Percentiles rank a stretch among this genome's conserved stretches.
phyloP scores from a whole-genome alignment of 2,888 invertebrate genomes.

The Lasioglossum figueresi region DNA sequence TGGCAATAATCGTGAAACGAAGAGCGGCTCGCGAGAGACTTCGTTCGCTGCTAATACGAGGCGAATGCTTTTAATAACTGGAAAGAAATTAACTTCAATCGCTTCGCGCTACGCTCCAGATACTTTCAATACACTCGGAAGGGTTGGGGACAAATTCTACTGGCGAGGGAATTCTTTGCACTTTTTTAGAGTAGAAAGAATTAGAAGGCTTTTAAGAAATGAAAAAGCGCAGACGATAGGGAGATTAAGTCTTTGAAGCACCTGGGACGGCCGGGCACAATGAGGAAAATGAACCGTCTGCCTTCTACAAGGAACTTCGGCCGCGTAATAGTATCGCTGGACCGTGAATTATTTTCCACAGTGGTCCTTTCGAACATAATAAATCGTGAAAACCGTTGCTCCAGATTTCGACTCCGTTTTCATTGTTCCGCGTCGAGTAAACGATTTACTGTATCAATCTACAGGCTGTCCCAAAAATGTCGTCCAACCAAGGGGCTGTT shows the following conservation, averaged over 20 bases:
- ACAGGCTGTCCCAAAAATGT: too few species aligned
- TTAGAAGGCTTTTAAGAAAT: constrained; percentile 35
- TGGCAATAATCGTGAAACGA: not conserved
- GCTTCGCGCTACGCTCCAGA: constrained; percentile 19
- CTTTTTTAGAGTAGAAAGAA: constrained; percentile 30
- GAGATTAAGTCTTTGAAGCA: constrained; percentile 23
- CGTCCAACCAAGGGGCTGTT: too few species aligned
- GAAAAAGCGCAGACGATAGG: constrained; percentile 29
- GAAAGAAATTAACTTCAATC: constrained; percentile 12
- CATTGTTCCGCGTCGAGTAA: not conserved
- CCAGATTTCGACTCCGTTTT: not conserved
- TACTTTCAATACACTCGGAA: constrained; percentile 18
- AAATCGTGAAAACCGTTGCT: constrained; percentile 17
- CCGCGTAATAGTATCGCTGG: constrained; percentile 12
- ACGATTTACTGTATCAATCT: not conserved
- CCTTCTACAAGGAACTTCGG: not conserved
- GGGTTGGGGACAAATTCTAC: not conserved
- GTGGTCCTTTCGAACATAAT: constrained; percentile 6
- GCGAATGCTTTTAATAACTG: constrained; percentile 1
- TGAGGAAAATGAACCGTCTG: constrained; percentile 21
- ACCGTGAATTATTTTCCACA: not conserved
- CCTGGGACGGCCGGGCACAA: constrained; percentile 36
- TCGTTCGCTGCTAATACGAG: not conserved
- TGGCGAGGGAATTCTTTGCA: constrained; percentile 1
- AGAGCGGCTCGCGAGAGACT: not conserved